Evolutionary conservation across 2,888 invertebrate genomes (phyloP).

Genomic region (Ptycholaimellus sp.): DNA sequence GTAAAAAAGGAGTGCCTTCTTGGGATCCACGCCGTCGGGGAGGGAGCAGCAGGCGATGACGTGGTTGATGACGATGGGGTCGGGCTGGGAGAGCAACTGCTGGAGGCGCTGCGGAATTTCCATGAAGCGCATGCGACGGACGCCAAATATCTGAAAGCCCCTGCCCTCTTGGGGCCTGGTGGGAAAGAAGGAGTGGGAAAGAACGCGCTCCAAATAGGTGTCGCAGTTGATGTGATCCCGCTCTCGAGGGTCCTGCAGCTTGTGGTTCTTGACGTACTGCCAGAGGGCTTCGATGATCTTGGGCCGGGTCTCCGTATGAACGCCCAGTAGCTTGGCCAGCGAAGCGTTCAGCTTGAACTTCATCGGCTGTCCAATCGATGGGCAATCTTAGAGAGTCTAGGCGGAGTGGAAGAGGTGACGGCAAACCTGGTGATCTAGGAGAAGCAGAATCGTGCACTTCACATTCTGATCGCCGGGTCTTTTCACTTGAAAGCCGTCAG

Average conservation of each 20-base stretch:
- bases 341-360: conserved; percentile 89
- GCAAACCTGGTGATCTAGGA: conserved; percentile 62
- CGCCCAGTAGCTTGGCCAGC: conserved; percentile 69
- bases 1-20: background rate
- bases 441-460: conserved; percentile 73
- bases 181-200: too few species aligned
- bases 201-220: conserved; percentile 75
- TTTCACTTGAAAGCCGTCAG: conserved; percentile 56
- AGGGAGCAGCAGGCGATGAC: conserved; percentile 48
- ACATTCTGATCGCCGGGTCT: conserved; percentile 92
- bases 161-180: too few species aligned
- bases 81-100: conserved; percentile 75
- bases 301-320: conserved; percentile 79
- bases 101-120: conserved; percentile 83
- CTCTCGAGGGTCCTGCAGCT: conserved; percentile 60
- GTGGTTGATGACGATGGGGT: conserved; percentile 95
- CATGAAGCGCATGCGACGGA: conserved; percentile 76
- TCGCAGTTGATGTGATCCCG: conserved; percentile 82
- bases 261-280: conserved; percentile 94
- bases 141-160: conserved; percentile 56
- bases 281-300: conserved; percentile 89
- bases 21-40: background rate
- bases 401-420: background rate
- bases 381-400: background rate
- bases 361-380: conserved; percentile 38